Evolutionary conservation across 2,113 vertebrate species (phyloP).

Genomic region (Phoenicopterus ruber): DNA sequence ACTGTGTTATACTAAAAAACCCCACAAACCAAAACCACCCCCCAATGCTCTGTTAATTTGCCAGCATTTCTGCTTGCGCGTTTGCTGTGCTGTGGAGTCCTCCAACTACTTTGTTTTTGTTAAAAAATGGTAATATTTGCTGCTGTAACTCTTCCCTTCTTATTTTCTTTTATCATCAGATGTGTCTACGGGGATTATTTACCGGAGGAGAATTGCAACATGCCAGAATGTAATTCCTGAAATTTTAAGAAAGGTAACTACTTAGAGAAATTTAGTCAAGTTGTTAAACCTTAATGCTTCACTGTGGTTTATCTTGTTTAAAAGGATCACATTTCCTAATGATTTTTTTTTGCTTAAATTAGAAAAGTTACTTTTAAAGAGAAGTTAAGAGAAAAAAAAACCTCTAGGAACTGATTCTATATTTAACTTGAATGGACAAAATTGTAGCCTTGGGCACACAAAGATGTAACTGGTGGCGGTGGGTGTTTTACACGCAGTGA

Average conservation of each 20-base stretch:
- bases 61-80: not conserved
- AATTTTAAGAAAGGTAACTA: constrained; percentile 73
- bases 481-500: not conserved
- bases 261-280: not conserved
- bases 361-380: not conserved
- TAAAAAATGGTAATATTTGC: not conserved
- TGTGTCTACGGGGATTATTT: constrained; percentile 67
- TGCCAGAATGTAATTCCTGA: constrained; percentile 76
- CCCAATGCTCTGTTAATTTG: not conserved
- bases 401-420: not conserved
- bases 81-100: not conserved
- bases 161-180: constrained; percentile 36
- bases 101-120: not conserved
- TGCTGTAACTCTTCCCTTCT: not conserved
- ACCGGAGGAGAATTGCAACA: constrained; percentile 67
- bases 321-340: not conserved
- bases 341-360: not conserved
- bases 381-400: not conserved
- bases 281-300: not conserved
- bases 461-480: not conserved
- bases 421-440: not conserved
- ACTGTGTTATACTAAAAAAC: not conserved
- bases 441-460: not conserved
- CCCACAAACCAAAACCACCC: not conserved
- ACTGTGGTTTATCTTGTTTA: not conserved